Percentiles rank a stretch among this genome's conserved stretches.
These are phyloP conservation scores for Cyaniris semiargus DNA, from an alignment of 2,888 invertebrate species.

Conservation along the genomic window DNA sequence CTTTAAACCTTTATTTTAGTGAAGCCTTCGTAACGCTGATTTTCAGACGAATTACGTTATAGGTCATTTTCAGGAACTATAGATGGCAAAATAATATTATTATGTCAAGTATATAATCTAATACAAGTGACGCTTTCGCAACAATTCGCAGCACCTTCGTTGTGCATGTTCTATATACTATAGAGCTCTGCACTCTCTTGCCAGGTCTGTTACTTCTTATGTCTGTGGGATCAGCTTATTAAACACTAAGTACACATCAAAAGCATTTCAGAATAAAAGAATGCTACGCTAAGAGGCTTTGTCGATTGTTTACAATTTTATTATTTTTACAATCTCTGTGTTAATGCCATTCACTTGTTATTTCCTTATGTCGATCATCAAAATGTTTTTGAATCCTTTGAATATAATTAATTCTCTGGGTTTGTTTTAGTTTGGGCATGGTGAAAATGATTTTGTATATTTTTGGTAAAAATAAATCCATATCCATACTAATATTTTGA, in stretches of 20 bases:
- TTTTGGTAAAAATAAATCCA: not conserved
- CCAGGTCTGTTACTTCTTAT: not conserved
- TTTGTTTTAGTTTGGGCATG: not conserved
- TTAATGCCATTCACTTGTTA: conserved; percentile 23
- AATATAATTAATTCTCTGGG: not conserved
- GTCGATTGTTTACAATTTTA: conserved; percentile 46
- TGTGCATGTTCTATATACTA: not conserved
- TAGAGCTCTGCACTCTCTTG: not conserved
- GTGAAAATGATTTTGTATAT: not conserved
- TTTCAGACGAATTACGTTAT: no score
- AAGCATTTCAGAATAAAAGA: conserved; percentile 68
- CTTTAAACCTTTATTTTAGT: no score
- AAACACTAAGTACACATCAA: conserved; percentile 80
- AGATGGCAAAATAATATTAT: no score
- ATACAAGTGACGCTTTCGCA: no score
- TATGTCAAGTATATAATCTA: no score
- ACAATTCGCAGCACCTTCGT: no score
- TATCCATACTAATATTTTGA: no score
- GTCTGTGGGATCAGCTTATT: conserved; percentile 78
- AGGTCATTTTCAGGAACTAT: no score
- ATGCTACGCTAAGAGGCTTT: conserved; percentile 74
- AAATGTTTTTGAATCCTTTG: not conserved
- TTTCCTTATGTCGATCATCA: not conserved
- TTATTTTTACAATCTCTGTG: conserved; percentile 36
- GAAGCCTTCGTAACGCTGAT: no score